phyloP scores from a whole-genome alignment of 2,113 vertebrate genomes.

The Sphyrna mokarran region DNA sequence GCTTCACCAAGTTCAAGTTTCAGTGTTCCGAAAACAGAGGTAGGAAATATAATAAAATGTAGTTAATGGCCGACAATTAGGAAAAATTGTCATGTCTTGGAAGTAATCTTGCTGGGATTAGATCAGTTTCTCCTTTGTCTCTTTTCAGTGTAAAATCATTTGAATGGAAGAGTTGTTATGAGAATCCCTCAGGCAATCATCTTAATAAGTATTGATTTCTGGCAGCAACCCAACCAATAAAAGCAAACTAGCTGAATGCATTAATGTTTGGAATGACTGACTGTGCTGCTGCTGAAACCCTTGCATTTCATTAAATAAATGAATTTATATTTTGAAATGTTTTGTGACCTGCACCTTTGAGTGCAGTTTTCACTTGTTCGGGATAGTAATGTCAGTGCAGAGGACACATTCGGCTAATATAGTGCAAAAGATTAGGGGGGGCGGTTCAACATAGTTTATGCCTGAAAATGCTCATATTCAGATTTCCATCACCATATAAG shows the following conservation, averaged over 20 bases:
- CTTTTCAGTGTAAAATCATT: not conserved
- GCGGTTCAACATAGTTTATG: not conserved
- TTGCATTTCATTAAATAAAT: not conserved
- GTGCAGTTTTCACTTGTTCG: not conserved
- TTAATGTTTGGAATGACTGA: not conserved
- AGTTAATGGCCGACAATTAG: not conserved
- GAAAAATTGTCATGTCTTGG: constrained; percentile 14
- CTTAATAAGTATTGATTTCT: constrained; percentile 33
- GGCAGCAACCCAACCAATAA: constrained; percentile 19
- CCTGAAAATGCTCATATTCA: not conserved
- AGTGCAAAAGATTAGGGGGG: not conserved
- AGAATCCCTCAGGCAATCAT: constrained; percentile 24
- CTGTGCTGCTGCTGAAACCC: not conserved
- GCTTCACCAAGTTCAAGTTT: not conserved
- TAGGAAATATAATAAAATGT: not conserved
- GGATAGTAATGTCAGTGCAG: not conserved
- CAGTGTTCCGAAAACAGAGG: constrained; percentile 3
- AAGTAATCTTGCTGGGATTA: constrained; percentile 15
- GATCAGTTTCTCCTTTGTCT: constrained; percentile 3
- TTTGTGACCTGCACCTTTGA: not conserved
- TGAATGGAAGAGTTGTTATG: constrained; percentile 9
- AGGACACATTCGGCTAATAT: not conserved
- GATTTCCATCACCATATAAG: not conserved
- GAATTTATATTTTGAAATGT: not conserved
- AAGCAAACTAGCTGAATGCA: constrained; percentile 11